Percentiles rank a stretch among this genome's conserved stretches.
Conservation (phyloP, 2,888 invertebrate genomes). For the Mimas tiliae region DNA sequence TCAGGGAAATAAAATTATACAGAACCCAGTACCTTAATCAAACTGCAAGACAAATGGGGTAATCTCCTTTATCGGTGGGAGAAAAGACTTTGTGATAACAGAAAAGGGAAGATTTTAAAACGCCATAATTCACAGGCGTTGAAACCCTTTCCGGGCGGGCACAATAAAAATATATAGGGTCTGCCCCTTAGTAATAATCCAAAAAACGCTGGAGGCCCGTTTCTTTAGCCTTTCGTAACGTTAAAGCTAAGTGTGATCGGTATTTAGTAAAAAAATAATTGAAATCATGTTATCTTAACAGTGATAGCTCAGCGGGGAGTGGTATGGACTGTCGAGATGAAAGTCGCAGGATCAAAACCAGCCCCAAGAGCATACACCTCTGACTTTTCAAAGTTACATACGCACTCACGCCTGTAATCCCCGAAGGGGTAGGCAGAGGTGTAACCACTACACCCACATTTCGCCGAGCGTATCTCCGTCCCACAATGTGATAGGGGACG, state of each 20-base stretch:
- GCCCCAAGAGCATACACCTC: too few species aligned
- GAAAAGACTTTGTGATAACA: conserved; percentile 72
- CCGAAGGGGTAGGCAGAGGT: too few species aligned
- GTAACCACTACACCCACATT: too few species aligned
- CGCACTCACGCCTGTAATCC: too few species aligned
- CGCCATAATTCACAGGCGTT: conserved; percentile 68
- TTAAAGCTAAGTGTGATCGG: too few species aligned
- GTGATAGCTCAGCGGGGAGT: too few species aligned
- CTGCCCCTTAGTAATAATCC: neutral
- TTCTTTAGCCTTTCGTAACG: neutral
- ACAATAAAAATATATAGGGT: conserved; percentile 11
- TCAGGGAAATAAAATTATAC: conserved; percentile 31
- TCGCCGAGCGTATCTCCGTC: too few species aligned
- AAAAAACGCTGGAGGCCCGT: conserved; percentile 2
- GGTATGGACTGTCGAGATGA: too few species aligned
- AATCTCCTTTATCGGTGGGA: conserved; percentile 74
- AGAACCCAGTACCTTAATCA: conserved; percentile 31
- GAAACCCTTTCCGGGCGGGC: conserved; percentile 54
- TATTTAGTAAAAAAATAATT: neutral
- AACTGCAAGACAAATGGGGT: conserved; percentile 67
- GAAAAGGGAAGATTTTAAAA: conserved; percentile 74
- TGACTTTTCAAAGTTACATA: too few species aligned
- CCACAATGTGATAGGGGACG: too few species aligned
- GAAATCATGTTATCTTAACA: too few species aligned
- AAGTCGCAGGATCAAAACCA: too few species aligned